phyloP scores from a whole-genome alignment of 2,888 invertebrate species.

The Perizoma flavofasciatum region DNA sequence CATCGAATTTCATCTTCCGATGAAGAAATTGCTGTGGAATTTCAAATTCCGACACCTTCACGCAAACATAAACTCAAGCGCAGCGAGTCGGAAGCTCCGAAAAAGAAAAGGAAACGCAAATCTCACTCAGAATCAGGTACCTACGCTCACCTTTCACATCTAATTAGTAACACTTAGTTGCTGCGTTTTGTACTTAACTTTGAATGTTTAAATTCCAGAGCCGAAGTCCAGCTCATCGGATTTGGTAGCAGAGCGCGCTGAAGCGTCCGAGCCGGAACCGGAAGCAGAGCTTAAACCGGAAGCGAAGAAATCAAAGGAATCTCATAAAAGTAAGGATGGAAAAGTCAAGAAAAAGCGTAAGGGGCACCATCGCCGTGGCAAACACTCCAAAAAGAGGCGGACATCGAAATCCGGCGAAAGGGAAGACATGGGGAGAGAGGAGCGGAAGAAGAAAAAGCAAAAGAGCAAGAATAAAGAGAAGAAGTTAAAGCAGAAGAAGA shows the following conservation, averaged over 20 bases:
- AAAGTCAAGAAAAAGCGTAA: slow-evolving; percentile 76
- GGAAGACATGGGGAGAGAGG: slow-evolving; percentile 58
- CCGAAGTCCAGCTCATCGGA: slow-evolving; percentile 65
- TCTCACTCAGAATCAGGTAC: slow-evolving; percentile 64
- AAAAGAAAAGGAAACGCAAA: slow-evolving; percentile 72
- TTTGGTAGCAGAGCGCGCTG: slow-evolving; percentile 43
- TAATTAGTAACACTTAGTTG: background rate
- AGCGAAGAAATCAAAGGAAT: slow-evolving; percentile 63
- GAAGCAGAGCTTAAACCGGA: slow-evolving; percentile 42
- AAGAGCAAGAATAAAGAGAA: slow-evolving; percentile 72
- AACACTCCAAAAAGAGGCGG: slow-evolving; percentile 76
- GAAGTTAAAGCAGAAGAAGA: slow-evolving; percentile 77
- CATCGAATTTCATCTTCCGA: slow-evolving; percentile 92
- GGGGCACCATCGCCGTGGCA: slow-evolving; percentile 73
- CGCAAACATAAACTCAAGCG: slow-evolving; percentile 73
- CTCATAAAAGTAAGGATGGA: slow-evolving; percentile 70
- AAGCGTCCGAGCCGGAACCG: slow-evolving; percentile 19
- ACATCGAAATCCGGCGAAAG: slow-evolving; percentile 61
- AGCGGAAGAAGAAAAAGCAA: slow-evolving; percentile 67
- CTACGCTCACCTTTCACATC: background rate
- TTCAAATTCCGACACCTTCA: slow-evolving; percentile 79
- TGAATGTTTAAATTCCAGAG: slow-evolving; percentile 53
- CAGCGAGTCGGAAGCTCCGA: slow-evolving; percentile 59
- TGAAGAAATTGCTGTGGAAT: slow-evolving; percentile 89
- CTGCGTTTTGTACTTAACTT: slow-evolving; percentile 4